Evolutionary conservation across 2,113 vertebrate species (phyloP).

Genomic region (Cyanoderma ruficeps): DNA sequence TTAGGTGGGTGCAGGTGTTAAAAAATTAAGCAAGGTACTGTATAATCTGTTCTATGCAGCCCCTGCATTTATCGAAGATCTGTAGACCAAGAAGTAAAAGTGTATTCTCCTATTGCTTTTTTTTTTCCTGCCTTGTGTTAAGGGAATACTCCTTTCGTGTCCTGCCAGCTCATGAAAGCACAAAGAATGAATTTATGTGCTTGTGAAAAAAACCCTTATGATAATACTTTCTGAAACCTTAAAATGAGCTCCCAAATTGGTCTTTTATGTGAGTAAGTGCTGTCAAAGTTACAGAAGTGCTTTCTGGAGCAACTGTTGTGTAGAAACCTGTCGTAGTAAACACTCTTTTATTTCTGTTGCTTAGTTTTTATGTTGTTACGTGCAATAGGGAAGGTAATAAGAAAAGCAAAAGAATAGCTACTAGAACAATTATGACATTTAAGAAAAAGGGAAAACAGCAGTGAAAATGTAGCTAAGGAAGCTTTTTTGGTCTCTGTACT

Average conservation of each 20-base stretch:
- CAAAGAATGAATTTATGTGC: not conserved
- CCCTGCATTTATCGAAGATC: not conserved
- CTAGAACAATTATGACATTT: not conserved
- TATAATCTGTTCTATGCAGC: not conserved
- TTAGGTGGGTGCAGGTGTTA: not conserved
- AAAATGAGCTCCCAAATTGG: constrained; percentile 5
- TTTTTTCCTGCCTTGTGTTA: not conserved
- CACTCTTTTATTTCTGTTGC: constrained; percentile 3
- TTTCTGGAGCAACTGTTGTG: constrained; percentile 3
- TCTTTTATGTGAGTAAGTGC: not conserved
- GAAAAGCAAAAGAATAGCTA: constrained; percentile 12
- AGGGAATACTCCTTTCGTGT: not conserved
- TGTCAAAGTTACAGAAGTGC: constrained; percentile 2
- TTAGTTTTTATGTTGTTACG: constrained; percentile 26
- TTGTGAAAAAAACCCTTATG: not conserved
- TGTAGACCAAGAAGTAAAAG: not conserved
- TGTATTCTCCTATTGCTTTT: not conserved
- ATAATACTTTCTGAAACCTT: not conserved
- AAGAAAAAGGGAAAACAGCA: not conserved
- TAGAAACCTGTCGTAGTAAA: constrained; percentile 34
- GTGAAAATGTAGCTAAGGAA: not conserved
- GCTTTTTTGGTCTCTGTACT: not conserved
- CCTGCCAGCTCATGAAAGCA: not conserved
- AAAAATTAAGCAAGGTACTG: not conserved
- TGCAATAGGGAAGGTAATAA: constrained; percentile 4